Evolutionary conservation across 2,797 vertebrate genomes (phyloP).

Genomic region (Ptychadena robeensis): DNA sequence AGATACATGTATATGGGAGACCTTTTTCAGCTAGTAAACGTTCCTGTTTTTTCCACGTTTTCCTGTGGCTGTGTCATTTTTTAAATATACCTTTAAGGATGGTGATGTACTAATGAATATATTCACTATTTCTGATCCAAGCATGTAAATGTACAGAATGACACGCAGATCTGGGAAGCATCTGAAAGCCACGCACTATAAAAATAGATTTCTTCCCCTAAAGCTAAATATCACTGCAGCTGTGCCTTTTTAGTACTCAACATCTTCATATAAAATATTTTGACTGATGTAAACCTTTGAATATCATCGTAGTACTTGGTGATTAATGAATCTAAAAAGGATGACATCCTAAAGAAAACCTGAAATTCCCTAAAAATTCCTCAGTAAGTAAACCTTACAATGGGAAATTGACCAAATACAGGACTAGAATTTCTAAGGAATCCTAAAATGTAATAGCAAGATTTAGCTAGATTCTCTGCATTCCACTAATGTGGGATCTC

Average conservation of each 20-base stretch:
- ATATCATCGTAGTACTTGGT: background rate
- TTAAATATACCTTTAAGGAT: background rate
- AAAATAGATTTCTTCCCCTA: slow-evolving; percentile 47
- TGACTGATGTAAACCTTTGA: slow-evolving; percentile 5
- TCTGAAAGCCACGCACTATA: slow-evolving; percentile 31
- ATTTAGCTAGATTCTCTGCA: background rate
- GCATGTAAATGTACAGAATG: slow-evolving; percentile 20
- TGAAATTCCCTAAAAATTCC: background rate
- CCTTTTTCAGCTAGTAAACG: no score
- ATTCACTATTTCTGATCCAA: background rate
- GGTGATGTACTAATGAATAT: background rate
- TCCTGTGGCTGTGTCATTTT: no score
- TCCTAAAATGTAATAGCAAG: background rate
- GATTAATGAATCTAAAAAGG: background rate
- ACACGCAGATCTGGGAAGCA: background rate
- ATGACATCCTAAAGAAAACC: background rate
- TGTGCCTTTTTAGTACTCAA: slow-evolving; percentile 30
- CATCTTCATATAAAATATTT: slow-evolving; percentile 4
- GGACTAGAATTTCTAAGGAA: background rate
- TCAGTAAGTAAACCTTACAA: background rate
- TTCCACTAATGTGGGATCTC: background rate
- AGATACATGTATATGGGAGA: no score
- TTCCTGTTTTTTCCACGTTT: no score
- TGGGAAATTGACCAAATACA: background rate
- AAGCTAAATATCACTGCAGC: slow-evolving; percentile 39